Evolutionary conservation across 2,888 invertebrate genomes (phyloP), one percentile per base, ranked within the genome.

Genomic region (Aporophyla lueneburgensis): DNA sequence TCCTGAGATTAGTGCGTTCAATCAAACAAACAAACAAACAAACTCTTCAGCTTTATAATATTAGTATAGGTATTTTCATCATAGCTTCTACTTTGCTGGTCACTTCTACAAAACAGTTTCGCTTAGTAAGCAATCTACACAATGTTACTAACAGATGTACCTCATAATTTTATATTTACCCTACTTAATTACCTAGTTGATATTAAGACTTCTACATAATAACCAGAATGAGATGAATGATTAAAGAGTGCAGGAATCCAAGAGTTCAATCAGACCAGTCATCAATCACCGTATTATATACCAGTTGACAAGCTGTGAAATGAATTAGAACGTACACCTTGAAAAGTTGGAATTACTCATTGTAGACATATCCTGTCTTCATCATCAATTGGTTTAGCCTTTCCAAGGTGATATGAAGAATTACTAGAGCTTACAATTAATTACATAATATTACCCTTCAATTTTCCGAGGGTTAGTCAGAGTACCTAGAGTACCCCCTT

Each of bases 281-380:
- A 81, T 76, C 40, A 78, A 78, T 76, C 78, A 76, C n/a, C n/a
- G 24, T 43, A 54, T 7, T 24, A 16, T 21, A 27, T 19, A n/a
- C 14, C 19, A 59, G 5, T 63, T 76, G 70, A 65, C 54, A 59
- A 6, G 19, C 65, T 78, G 43, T 72, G 62, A 68, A 79, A 68
- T 79, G 73, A 68, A 67, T 58, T 72, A 72, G 80, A 79, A 83
- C 58, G 80, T 67, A 33, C 72, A 70, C 84, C 80, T 80, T 83
- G 80, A 79, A 70, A 24, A 61, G 7, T 59, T 71, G 58, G 66
- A 54, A 67, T 67, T 58, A 67, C 61, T 67, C 53, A 54, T 80
- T 78, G 72, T 83, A 10, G 61, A 58, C 24, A 68, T 78, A 78
- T 80, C 80, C 80, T 80, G 80, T 67, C 67, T 67, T 80, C 78